These are phyloP conservation scores for Champsocephalus gunnari DNA, from an alignment of 2,797 vertebrate species.

Conservation along the genomic window DNA sequence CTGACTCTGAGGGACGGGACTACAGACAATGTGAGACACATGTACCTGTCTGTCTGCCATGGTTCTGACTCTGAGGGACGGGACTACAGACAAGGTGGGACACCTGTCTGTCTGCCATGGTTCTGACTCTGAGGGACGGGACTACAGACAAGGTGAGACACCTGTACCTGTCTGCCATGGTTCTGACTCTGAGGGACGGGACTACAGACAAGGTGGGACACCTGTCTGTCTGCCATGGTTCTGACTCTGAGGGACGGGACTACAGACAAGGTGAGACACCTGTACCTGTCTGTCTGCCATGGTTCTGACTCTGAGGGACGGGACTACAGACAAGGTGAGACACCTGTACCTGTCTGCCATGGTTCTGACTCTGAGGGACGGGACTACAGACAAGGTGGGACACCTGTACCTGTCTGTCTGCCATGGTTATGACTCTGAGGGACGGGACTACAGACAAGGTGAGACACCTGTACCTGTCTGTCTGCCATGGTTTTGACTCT, in stretches of 20 bases:
- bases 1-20: too few species aligned
- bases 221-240: neutral
- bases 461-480: too few species aligned
- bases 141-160: conserved; percentile 65
- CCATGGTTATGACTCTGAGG: too few species aligned
- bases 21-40: too few species aligned
- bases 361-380: conserved; percentile 27
- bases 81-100: too few species aligned
- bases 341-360: neutral
- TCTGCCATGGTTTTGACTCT: too few species aligned
- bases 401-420: neutral
- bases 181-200: conserved; percentile 87
- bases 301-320: conserved; percentile 87
- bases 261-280: conserved; percentile 85
- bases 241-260: conserved; percentile 81
- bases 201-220: conserved; percentile 87
- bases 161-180: conserved; percentile 58
- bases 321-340: conserved; percentile 88
- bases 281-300: conserved; percentile 40
- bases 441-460: too few species aligned
- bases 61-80: neutral
- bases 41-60: neutral
- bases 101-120: neutral
- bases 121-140: conserved; percentile 81
- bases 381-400: too few species aligned